phyloP scores from a whole-genome alignment of 2,113 vertebrate genomes.

The Callorhinus ursinus region DNA sequence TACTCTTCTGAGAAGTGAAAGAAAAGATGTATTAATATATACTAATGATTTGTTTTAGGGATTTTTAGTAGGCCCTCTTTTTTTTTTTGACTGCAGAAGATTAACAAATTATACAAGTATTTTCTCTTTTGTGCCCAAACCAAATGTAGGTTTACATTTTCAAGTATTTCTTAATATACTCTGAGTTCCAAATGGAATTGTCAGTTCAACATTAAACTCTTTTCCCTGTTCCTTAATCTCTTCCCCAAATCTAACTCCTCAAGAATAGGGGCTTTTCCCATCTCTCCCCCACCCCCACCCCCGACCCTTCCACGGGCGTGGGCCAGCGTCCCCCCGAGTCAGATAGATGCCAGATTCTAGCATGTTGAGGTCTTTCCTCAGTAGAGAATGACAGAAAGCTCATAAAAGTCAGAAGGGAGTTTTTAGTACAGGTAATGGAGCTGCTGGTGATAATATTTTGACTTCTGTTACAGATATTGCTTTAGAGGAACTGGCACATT shows the following conservation, averaged over 20 bases:
- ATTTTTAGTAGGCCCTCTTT: background rate
- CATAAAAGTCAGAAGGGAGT: background rate
- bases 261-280: background rate
- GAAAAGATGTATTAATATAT: background rate
- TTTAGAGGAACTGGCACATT: background rate
- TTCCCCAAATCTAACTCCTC: background rate
- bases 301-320: accelerated
- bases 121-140: conserved; percentile 30
- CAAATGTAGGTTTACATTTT: conserved; percentile 42
- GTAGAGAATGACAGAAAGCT: background rate
- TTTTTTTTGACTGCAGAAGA: background rate
- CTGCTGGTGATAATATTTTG: background rate
- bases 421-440: background rate
- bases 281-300: background rate
- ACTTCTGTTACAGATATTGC: background rate
- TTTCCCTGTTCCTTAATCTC: background rate
- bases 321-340: background rate
- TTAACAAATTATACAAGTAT: background rate
- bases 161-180: background rate
- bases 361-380: background rate
- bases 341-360: background rate
- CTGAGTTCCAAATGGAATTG: background rate
- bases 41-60: conserved; percentile 35
- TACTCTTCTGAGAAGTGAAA: conserved; percentile 22
- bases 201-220: background rate